Percentiles rank a stretch among this genome's conserved stretches.
These are phyloP conservation scores for Acanthosepion pharaonis DNA, from an alignment of 2,888 invertebrate genomes.

Conservation along the genomic window DNA sequence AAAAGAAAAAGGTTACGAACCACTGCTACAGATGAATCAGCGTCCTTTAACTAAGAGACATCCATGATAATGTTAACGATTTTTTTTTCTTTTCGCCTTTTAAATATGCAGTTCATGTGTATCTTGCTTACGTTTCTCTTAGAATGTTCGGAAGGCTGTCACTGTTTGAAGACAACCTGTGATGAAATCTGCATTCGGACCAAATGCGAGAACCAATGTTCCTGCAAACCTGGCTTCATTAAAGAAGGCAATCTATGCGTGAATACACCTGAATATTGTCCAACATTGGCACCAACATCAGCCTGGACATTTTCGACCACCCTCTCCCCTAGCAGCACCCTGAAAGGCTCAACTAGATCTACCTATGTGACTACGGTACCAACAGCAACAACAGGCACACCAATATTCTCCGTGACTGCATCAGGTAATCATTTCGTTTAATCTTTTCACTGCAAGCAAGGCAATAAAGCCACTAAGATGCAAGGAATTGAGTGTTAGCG, in stretches of 20 bases:
- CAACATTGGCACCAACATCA: not conserved
- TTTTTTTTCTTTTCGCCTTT: not conserved
- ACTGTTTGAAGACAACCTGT: not conserved
- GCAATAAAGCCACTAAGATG: too few relatives aligned
- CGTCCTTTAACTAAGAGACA: too few relatives aligned
- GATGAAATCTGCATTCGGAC: constrained; percentile 24
- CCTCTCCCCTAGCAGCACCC: not conserved
- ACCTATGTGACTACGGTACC: not conserved
- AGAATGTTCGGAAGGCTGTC: not conserved
- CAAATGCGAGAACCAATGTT: not conserved
- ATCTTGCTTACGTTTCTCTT: not conserved
- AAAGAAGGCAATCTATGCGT: constrained; percentile 22
- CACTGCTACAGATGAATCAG: too few relatives aligned
- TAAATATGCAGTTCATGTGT: not conserved
- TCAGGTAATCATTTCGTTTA: not conserved
- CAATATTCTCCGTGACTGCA: not conserved
- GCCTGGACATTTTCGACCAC: not conserved
- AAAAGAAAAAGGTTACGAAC: too few relatives aligned
- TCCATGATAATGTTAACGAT: not conserved
- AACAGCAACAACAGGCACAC: not conserved
- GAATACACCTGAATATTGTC: not conserved
- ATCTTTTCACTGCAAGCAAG: too few relatives aligned
- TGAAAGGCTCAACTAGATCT: not conserved
- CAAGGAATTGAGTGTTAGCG: too few relatives aligned
- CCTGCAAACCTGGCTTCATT: not conserved